These are phyloP conservation scores for Ctenochaetus hawaiiensis DNA, from an alignment of 2,797 vertebrate species.

Conservation along the genomic window DNA sequence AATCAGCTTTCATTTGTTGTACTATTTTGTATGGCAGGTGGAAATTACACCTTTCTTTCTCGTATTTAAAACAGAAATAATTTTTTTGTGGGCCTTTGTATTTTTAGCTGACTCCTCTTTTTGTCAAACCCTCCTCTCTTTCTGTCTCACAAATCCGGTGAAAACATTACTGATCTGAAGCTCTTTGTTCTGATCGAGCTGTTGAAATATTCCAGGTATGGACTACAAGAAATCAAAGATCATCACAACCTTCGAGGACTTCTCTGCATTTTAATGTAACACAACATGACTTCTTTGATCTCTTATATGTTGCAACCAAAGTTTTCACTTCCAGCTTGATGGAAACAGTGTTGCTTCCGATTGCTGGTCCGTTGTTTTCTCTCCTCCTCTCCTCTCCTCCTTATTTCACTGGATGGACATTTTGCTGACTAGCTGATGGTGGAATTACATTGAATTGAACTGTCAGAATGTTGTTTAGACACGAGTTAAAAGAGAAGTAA, in stretches of 20 bases:
- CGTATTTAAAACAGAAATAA: not conserved
- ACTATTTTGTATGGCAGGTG: not conserved
- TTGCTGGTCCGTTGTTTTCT: not conserved
- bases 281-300: slow-evolving; percentile 28
- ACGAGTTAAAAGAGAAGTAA: not conserved
- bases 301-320: slow-evolving; percentile 20
- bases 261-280: not conserved
- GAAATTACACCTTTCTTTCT: slow-evolving; percentile 2
- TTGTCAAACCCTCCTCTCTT: not conserved
- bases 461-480: slow-evolving; percentile 1
- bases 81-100: not conserved
- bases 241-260: not conserved
- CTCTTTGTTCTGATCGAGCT: not conserved
- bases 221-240: slow-evolving; percentile 11
- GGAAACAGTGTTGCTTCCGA: not conserved
- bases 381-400: not conserved
- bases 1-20: slow-evolving; percentile 1
- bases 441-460: slow-evolving; percentile 22
- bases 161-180: not conserved
- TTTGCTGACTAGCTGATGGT: slow-evolving; percentile 9
- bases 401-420: not conserved
- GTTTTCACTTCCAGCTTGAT: slow-evolving; percentile 17
- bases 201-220: not conserved
- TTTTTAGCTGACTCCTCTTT: not conserved
- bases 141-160: not conserved